These are phyloP conservation scores for Hippocampus comes DNA, from an alignment of 2,113 vertebrate species.

Conservation along the genomic window DNA sequence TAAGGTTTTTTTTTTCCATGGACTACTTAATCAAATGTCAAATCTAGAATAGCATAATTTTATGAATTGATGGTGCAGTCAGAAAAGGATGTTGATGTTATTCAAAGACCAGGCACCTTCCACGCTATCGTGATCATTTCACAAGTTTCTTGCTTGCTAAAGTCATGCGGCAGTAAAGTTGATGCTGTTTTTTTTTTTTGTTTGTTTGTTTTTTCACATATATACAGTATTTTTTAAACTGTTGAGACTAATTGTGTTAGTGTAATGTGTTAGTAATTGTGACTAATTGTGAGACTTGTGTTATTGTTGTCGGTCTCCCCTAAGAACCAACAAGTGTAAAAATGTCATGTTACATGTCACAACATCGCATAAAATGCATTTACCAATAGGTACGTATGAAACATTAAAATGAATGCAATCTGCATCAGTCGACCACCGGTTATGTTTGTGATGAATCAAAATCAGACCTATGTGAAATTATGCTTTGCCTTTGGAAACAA, in stretches of 20 bases:
- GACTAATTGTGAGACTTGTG: no score
- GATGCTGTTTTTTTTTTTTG: neutral
- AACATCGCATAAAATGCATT: no score
- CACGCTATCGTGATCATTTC: neutral
- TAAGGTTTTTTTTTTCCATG: neutral
- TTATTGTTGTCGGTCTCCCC: no score
- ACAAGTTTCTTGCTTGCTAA: conserved; percentile 9
- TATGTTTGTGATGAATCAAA: no score
- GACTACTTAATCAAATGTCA: neutral
- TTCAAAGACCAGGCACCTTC: neutral
- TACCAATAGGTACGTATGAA: no score
- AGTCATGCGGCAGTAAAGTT: conserved; percentile 22
- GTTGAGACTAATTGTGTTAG: neutral
- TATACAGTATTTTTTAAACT: neutral
- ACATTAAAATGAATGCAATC: no score
- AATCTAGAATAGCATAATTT: neutral
- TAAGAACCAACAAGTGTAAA: no score
- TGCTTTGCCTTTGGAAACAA: no score
- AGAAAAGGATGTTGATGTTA: neutral
- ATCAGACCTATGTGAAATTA: no score
- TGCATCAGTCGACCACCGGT: no score
- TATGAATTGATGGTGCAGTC: neutral
- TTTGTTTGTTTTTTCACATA: neutral
- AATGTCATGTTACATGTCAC: no score
- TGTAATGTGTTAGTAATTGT: no score